phyloP scores from a whole-genome alignment of 2,113 vertebrate species.

The Melanostigma gelatinosum region DNA sequence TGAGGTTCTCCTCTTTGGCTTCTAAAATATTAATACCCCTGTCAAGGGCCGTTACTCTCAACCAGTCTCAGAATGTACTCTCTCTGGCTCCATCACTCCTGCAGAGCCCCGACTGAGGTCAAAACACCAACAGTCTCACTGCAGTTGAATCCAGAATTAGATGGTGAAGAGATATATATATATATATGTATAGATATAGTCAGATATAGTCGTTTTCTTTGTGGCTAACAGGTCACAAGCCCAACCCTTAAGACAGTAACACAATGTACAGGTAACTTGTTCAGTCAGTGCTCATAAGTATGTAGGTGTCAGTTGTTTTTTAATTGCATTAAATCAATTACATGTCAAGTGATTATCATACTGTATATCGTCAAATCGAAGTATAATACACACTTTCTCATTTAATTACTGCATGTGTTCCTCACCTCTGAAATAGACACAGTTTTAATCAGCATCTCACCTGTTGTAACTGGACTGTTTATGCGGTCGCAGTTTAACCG shows the following conservation, averaged over 20 bases:
- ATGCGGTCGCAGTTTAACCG: too few species aligned
- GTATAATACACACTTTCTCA: neutral
- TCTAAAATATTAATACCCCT: slow-evolving; percentile 75
- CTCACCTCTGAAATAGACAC: neutral
- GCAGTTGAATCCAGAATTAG: slow-evolving; percentile 37
- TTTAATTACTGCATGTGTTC: neutral
- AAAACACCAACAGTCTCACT: slow-evolving; percentile 8
- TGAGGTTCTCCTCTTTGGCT: slow-evolving; percentile 47
- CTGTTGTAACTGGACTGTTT: neutral
- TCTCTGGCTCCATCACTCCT: slow-evolving; percentile 56
- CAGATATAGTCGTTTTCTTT: neutral
- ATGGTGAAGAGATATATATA: neutral
- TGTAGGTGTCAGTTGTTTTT: neutral
- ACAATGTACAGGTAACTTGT: neutral
- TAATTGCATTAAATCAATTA: neutral
- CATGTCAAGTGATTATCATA: neutral
- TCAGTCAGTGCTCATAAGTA: neutral
- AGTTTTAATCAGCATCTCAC: neutral
- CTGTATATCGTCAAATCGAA: neutral
- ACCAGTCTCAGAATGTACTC: slow-evolving; percentile 51
- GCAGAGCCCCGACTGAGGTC: slow-evolving; percentile 40
- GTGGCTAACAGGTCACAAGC: neutral
- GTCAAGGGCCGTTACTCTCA: slow-evolving; percentile 69
- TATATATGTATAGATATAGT: neutral
- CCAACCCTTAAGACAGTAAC: neutral